phyloP scores from a whole-genome alignment of 2,113 vertebrate genomes.

The Myiozetetes cayanensis region DNA sequence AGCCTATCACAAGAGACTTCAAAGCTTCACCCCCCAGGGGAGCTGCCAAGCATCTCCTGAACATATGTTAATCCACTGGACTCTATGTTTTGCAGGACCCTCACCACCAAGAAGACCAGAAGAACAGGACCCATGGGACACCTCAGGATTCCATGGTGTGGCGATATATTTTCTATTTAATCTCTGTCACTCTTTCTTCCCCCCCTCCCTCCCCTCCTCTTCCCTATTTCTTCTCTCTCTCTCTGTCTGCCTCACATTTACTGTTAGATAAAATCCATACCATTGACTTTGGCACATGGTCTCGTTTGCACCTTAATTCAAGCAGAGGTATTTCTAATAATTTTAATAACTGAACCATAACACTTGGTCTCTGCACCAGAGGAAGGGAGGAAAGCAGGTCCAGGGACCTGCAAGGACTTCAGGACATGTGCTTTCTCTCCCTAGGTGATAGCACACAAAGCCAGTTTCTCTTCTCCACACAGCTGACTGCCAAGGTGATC shows the following conservation, averaged over 20 bases:
- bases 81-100: neutral
- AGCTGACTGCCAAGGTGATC: neutral
- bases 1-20: neutral
- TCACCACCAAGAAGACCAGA: neutral
- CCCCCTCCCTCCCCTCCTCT: neutral
- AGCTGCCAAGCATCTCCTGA: neutral
- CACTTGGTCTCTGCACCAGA: neutral
- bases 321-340: neutral
- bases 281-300: neutral
- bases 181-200: neutral
- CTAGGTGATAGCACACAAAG: neutral
- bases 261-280: neutral
- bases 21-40: neutral
- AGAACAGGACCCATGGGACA: neutral
- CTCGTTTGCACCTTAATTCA: neutral
- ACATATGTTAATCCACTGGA: neutral
- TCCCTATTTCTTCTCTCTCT: neutral
- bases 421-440: neutral
- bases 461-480: neutral
- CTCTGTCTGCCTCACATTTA: neutral
- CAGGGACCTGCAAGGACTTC: neutral
- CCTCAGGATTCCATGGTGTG: neutral
- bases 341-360: neutral
- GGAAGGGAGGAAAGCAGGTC: neutral
- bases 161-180: neutral